Percentiles rank a stretch among this genome's conserved stretches.
Conservation (phyloP, 2,888 invertebrate species). For the Phortica magna region DNA sequence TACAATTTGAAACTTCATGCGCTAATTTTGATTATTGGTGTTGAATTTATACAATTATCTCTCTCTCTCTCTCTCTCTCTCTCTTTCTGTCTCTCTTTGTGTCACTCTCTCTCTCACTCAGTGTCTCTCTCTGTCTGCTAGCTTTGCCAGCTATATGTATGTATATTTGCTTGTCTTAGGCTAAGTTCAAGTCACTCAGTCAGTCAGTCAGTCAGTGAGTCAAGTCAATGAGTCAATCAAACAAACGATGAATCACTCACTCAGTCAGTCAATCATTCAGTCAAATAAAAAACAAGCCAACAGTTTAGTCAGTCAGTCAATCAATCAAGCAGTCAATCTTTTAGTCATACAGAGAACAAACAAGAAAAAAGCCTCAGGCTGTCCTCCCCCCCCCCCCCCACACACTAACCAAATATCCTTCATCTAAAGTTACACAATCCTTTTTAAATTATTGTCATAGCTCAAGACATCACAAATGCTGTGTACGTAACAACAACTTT, state of each 20-base stretch:
- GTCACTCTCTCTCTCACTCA: not conserved
- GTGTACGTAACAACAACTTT: too few species aligned
- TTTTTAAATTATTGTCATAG: too few species aligned
- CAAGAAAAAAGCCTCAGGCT: too few species aligned
- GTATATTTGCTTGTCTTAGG: not conserved
- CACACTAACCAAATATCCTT: too few species aligned
- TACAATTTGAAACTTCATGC: slow-evolving; percentile 50
- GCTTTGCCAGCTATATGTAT: not conserved
- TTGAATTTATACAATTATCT: slow-evolving; percentile 43
- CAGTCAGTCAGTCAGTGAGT: not conserved
- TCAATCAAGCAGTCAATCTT: not conserved
- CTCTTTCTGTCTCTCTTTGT: not conserved
- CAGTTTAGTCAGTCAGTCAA: too few species aligned
- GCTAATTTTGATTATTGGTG: slow-evolving; percentile 66
- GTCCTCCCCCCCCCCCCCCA: too few species aligned
- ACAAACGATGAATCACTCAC: not conserved
- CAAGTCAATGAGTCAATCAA: not conserved
- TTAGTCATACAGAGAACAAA: not conserved
- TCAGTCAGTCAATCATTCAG: not conserved
- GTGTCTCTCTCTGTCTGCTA: not conserved
- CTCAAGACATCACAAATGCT: too few species aligned
- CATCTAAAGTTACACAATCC: too few species aligned
- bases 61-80: not conserved
- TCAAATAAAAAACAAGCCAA: too few species aligned
- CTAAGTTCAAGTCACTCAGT: slow-evolving; percentile 2